phyloP scores from a whole-genome alignment of 2,113 vertebrate genomes.

The Phylloscopus whistleri region DNA sequence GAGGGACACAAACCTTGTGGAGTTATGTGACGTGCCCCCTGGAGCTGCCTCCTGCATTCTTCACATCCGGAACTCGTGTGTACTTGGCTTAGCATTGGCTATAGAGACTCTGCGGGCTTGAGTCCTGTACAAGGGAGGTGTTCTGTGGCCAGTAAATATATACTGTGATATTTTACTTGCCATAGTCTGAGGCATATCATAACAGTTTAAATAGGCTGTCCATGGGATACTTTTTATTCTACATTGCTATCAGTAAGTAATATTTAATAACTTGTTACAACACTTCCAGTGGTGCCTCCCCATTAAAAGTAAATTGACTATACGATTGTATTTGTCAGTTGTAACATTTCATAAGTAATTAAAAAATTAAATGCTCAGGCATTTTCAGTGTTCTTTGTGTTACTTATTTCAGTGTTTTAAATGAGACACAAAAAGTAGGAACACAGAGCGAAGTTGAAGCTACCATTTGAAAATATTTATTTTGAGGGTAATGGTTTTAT shows the following conservation, averaged over 20 bases:
- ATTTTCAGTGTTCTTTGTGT: not conserved
- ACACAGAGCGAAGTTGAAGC: not conserved
- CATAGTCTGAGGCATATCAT: not conserved
- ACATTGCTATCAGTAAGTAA: not conserved
- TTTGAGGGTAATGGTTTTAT: constrained; percentile 43
- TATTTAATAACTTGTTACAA: not conserved
- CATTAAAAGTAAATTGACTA: not conserved
- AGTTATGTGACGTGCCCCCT: not conserved
- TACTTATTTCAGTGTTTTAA: not conserved
- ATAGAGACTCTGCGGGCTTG: not conserved
- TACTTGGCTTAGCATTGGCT: not conserved
- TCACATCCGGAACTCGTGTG: rapidly evolving
- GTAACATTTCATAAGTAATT: not conserved
- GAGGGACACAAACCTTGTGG: not conserved
- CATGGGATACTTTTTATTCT: not conserved
- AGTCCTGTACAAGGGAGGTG: not conserved
- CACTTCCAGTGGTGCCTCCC: not conserved
- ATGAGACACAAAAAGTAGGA: not conserved
- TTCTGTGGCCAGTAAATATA: not conserved
- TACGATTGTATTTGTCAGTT: not conserved
- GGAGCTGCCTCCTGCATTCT: not conserved
- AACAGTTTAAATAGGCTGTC: not conserved
- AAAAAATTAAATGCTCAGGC: not conserved
- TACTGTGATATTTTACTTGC: not conserved
- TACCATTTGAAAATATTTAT: constrained; percentile 42